phyloP scores from a whole-genome alignment of 2,888 invertebrate genomes.

The Plebejus melissa region DNA sequence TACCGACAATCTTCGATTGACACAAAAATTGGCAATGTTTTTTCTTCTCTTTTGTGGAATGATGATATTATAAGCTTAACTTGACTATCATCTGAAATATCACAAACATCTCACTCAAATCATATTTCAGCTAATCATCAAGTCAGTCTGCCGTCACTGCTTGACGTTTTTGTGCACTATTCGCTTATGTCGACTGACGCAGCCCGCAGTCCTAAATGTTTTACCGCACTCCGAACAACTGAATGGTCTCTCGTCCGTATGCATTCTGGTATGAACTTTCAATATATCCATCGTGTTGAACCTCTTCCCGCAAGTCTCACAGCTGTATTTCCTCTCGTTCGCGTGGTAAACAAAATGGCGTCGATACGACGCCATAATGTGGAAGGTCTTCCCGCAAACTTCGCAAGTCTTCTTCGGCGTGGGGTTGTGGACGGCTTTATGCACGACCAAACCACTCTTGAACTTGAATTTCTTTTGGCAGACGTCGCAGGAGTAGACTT shows the following conservation, averaged over 20 bases:
- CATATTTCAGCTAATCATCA: not conserved
- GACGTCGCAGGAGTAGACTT: conserved; percentile 62
- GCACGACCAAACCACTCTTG: conserved; percentile 67
- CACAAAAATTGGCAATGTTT: too few relatives aligned
- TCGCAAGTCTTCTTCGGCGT: conserved; percentile 74
- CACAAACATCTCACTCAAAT: not conserved
- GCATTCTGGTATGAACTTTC: conserved; percentile 68
- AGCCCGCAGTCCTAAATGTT: conserved; percentile 70
- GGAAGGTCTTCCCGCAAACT: conserved; percentile 75
- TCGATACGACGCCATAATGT: conserved; percentile 68
- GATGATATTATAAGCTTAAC: too few relatives aligned
- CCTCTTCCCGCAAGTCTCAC: conserved; percentile 74
- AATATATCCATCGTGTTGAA: conserved; percentile 76
- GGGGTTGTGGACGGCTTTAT: conserved; percentile 66
- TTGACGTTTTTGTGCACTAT: conserved; percentile 57
- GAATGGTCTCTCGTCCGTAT: conserved; percentile 70
- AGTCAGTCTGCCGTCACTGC: conserved; percentile 25
- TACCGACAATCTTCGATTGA: too few relatives aligned
- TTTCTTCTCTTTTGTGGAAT: too few relatives aligned
- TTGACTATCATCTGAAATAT: not conserved
- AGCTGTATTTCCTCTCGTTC: conserved; percentile 72
- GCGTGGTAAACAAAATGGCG: conserved; percentile 75
- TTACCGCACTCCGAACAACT: conserved; percentile 70
- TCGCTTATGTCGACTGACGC: conserved; percentile 67
- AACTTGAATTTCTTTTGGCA: conserved; percentile 74